Evolutionary conservation across 2,888 invertebrate genomes (phyloP).

Genomic region (Microdon myrmicae): DNA sequence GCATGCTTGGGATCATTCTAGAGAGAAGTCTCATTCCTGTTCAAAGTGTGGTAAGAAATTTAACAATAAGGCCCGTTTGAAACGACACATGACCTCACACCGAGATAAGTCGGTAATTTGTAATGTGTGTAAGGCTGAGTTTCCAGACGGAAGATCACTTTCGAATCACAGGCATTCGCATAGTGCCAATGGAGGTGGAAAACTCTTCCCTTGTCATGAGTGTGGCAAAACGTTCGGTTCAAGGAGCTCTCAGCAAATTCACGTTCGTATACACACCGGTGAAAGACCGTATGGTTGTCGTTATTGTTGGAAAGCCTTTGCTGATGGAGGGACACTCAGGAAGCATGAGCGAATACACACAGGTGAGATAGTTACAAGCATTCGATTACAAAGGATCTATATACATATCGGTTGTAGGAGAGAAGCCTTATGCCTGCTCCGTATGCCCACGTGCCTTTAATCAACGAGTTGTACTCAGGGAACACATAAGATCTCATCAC

Average conservation of each 20-base stretch:
- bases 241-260: constrained; percentile 86
- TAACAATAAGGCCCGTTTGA: constrained; percentile 74
- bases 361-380: constrained; percentile 63
- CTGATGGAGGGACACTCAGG: constrained; percentile 85
- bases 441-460: constrained; percentile 89
- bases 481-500: constrained; percentile 87
- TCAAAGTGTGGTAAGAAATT: constrained; percentile 78
- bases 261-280: constrained; percentile 84
- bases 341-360: constrained; percentile 90
- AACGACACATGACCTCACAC: constrained; percentile 78
- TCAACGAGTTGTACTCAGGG: constrained; percentile 84
- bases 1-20: constrained; percentile 77
- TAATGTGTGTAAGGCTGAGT: constrained; percentile 77
- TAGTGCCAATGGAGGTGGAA: constrained; percentile 67
- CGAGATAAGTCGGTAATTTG: constrained; percentile 77
- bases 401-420: constrained; percentile 68
- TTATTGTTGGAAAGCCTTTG: constrained; percentile 90
- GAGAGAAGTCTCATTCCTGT: constrained; percentile 73
- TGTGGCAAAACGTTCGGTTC: constrained; percentile 90
- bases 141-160: constrained; percentile 75
- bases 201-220: constrained; percentile 83
- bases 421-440: constrained; percentile 88
- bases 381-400: not conserved
- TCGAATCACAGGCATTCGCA: constrained; percentile 78
- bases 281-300: constrained; percentile 86